Conservation (phyloP, 2,797 vertebrate species). For the Thripadectes ignobilis region DNA sequence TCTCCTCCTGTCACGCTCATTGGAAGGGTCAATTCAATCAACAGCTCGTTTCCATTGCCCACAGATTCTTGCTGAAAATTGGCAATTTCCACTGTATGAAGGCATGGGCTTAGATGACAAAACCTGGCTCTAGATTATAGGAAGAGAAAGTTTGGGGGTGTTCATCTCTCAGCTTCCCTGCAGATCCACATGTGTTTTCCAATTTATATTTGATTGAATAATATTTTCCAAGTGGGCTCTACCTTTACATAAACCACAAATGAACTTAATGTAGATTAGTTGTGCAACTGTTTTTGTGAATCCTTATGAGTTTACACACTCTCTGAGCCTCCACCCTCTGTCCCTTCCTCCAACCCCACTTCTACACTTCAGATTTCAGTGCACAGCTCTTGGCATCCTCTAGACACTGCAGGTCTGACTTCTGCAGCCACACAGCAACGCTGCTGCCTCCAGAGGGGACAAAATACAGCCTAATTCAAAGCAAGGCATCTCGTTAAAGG, state of each 20-base stretch:
- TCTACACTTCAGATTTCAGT: neutral
- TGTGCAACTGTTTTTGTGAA: neutral
- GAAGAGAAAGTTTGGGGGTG: neutral
- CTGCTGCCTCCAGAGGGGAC: neutral
- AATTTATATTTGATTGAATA: neutral
- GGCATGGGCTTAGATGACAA: neutral
- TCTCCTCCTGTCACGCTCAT: neutral
- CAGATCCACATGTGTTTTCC: neutral
- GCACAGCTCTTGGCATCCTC: neutral
- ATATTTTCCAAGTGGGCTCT: neutral
- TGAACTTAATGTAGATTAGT: neutral
- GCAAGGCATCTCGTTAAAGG: neutral
- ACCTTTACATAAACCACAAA: neutral
- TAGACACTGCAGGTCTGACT: neutral
- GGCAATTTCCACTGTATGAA: neutral
- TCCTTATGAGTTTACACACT: neutral
- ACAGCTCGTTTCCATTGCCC: neutral
- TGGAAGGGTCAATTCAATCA: neutral
- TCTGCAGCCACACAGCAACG: neutral
- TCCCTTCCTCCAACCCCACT: neutral
- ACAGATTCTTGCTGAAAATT: neutral
- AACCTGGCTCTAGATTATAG: neutral
- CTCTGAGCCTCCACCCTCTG: neutral
- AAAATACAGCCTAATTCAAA: neutral
- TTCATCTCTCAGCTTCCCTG: neutral